Evolutionary conservation across 2,113 vertebrate species (phyloP), one percentile per base, ranked within the genome.

Genomic region (Rhinichthys klamathensis): DNA sequence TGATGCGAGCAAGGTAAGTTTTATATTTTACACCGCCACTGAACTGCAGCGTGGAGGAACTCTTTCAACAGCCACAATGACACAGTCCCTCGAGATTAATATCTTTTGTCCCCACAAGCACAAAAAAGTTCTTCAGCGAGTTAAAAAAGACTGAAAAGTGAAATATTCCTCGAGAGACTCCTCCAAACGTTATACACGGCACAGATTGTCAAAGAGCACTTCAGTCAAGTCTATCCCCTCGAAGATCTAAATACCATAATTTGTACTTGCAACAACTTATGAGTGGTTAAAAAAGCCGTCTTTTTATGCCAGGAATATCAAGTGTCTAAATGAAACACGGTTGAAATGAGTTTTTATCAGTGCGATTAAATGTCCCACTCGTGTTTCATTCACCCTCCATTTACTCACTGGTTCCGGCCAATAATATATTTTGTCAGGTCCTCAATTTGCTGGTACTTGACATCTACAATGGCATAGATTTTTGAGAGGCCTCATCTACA

Each of bases 401-500:
- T 87, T 80, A 77, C 61, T 61, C 46, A 73, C 76, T 74, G 76
- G 69, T 70, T 87, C 38, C 67, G 75, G 75, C 83, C 84, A 77
- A 70, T 85, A 85, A 87, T 72, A 65, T 80, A 80, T 87, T 87
- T 82, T 85, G 80, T 87, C 84, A 49, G 85, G 88, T 73, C 76
- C 84, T 87, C 86, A 89, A 87, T 89, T 87, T 85, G 56, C 75
- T 75, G 78, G 86, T 82, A 84, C 86, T 87, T 89, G 88, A 89
- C 86, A 81, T 67, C 27, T 70, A 84, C 86, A 85, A 81, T 51
- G 44, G 69, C 86, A 44, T 61, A 35, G 70, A 84, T 84, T 89
- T 87, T 85, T 72, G 73, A 87, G 80, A 85, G 80, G 83, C 51
- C 56, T 87, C 72, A 80, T 87, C 77, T 87, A 78, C 86, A 88